Conservation (phyloP, 1,140 invertebrate genomes). For the Brachionus manjavacas region DNA sequence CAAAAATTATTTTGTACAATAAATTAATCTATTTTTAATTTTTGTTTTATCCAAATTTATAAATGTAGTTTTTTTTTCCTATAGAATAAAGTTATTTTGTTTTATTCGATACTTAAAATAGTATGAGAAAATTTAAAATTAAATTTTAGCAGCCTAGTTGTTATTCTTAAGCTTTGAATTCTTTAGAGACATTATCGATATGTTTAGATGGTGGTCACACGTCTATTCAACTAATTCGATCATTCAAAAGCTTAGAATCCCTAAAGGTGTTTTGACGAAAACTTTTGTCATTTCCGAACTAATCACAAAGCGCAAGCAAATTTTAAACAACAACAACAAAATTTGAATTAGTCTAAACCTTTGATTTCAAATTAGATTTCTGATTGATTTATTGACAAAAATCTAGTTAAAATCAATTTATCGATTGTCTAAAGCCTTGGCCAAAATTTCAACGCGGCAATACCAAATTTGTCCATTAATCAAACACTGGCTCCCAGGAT, state of each 20-base stretch:
- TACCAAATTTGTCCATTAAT: slow-evolving; percentile 16
- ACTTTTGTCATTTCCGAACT: not conserved
- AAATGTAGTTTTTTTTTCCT: not conserved
- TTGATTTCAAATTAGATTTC: not conserved
- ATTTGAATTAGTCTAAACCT: not conserved
- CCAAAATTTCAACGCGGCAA: not conserved
- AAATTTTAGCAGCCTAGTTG: not conserved
- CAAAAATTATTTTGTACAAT: not conserved
- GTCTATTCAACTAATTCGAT: slow-evolving; percentile 3
- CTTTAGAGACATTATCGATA: not conserved
- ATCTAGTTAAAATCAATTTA: not conserved
- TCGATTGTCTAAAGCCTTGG: not conserved
- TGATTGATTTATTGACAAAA: not conserved
- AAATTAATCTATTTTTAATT: not conserved
- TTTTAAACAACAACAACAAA: not conserved
- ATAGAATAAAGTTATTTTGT: not conserved
- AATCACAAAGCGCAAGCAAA: not conserved
- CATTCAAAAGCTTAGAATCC: not conserved
- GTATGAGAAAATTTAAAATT: not conserved
- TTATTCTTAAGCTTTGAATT: not conserved
- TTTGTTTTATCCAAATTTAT: not conserved
- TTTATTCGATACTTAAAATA: not conserved
- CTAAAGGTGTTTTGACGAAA: not conserved
- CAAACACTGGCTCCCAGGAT: not conserved
- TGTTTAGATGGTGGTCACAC: not conserved